Percentiles rank a stretch among this genome's conserved stretches.
phyloP scores from a whole-genome alignment of 2,797 vertebrate genomes.

The Coregonus suidteri region DNA sequence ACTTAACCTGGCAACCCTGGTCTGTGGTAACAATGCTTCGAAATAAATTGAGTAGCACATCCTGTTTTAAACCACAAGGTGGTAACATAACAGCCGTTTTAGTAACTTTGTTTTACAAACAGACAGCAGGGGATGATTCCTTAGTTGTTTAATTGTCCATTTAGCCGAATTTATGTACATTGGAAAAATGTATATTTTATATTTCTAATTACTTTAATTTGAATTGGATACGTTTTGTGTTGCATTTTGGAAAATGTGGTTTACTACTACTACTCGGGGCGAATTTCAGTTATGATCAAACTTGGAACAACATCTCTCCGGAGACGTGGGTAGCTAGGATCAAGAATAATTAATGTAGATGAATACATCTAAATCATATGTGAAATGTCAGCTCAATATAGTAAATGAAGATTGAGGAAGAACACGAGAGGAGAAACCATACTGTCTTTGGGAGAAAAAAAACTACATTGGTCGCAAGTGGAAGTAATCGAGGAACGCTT shows the following conservation, averaged over 20 bases:
- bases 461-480: neutral
- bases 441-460: neutral
- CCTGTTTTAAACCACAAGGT: neutral
- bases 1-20: no score
- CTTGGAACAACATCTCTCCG: neutral
- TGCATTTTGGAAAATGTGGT: slow-evolving; percentile 5
- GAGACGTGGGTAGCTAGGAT: neutral
- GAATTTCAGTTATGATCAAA: neutral
- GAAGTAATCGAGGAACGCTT: neutral
- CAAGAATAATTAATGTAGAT: no score
- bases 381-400: neutral
- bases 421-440: neutral
- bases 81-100: neutral
- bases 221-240: neutral
- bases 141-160: no score
- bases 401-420: neutral
- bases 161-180: no score
- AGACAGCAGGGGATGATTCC: neutral
- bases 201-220: no score
- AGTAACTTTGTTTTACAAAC: neutral
- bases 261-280: neutral
- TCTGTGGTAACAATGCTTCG: no score
- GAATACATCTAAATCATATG: no score
- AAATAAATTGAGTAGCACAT: neutral
- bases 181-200: no score